Base-by-base conservation (phyloP, 1,140 invertebrate genomes). In the Pissodes strobi region DNA sequence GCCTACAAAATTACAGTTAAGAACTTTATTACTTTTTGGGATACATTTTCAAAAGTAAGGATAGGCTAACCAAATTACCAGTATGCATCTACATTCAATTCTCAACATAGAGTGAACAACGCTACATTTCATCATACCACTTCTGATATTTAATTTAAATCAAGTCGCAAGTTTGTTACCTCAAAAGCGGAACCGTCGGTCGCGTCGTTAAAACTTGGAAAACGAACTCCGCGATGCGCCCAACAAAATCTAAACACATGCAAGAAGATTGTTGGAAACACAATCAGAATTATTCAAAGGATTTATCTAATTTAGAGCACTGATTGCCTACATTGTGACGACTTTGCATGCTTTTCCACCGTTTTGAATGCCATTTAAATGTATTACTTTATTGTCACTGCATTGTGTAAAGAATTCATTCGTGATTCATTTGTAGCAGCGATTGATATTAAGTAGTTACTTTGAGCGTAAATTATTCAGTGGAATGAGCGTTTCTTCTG, bases 251-350 rank as follows among this genome's bases (percentile, higher is more conserved):
- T 21, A 57, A 57, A 43, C 53, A 57, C 21, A 57, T 43, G 34
- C 39, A 43, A 57, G 39, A 2, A 57, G 53, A 57, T 22, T 39
- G 53, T 41, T 57, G 27, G 53, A 43, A 57, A 57, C 53, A 57
- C 53, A 57, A 41, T 57, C 53, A 25, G 53, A 57, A 57, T 57
- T 57, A 57, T 57, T 57, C 53, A 57, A 9, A 15, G 39, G 38
- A 41, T 43, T 57, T 57, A 57, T 57, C 53, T 57, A 57, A 57
- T 57, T 57, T 57, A 38, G 13, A 10, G 21, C 53, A 25, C 22
- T 57, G 53, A 57, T 57, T 57, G 53, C 53, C 53, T n/a, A 57
- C 53, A 57, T 57, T 57, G 53, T 57, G 41, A 41, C 38, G 38
- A 57, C 41, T 57, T 57, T 45, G 12, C 21, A 6, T 22, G 53